Evolutionary conservation across 2,797 vertebrate genomes (phyloP).

Genomic region (Paratrypauchen microcephalus): DNA sequence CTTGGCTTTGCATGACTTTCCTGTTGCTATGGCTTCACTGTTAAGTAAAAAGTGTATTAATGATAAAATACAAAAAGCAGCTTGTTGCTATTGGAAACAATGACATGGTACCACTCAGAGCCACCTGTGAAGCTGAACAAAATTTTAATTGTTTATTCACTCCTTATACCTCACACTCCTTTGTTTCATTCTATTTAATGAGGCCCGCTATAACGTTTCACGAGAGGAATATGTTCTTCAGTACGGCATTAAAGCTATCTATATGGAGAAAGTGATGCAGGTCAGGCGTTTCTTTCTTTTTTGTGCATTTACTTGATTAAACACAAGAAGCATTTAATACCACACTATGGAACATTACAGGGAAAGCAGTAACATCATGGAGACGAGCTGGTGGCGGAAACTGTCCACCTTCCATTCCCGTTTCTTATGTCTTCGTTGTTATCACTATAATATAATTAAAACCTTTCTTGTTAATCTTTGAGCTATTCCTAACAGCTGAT

Average conservation of each 20-base stretch:
- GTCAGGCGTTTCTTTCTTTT: no score
- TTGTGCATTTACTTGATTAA: no score
- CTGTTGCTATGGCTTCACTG: constrained; percentile 10
- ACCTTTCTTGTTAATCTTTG: no score
- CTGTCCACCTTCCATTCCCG: no score
- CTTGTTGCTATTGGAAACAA: constrained; percentile 7
- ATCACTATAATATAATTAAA: no score
- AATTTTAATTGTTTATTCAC: neutral
- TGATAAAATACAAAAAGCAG: neutral
- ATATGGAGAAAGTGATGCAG: no score
- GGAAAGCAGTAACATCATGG: no score
- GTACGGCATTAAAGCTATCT: neutral
- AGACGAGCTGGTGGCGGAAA: no score
- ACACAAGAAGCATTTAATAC: no score
- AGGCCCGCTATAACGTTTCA: neutral
- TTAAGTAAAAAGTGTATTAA: neutral
- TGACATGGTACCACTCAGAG: constrained; percentile 2
- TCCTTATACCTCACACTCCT: neutral
- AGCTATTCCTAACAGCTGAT: no score
- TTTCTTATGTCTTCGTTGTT: no score
- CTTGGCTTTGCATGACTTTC: neutral
- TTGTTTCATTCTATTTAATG: neutral
- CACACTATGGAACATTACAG: no score
- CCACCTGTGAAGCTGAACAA: neutral
- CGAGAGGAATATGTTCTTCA: neutral